Evolutionary conservation across 1,140 invertebrate genomes (phyloP).

Genomic region (Nephila pilipes): DNA sequence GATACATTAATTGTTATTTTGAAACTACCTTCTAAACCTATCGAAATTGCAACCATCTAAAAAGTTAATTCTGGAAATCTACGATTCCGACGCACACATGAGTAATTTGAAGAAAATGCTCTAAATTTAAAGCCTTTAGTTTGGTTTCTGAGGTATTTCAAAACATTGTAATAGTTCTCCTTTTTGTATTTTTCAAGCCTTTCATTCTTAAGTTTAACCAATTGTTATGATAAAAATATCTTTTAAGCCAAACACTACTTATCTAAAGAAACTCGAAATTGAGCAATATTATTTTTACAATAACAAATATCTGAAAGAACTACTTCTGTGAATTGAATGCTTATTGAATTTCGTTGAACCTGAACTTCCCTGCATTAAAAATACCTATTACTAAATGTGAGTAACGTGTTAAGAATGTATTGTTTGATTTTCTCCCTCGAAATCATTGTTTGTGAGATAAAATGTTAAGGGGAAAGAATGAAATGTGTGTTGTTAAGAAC

Average conservation of each 20-base stretch:
- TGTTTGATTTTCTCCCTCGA: neutral
- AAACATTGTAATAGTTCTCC: no score
- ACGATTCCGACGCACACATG: no score
- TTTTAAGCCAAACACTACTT: neutral
- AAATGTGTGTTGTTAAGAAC: neutral
- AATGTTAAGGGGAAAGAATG: neutral
- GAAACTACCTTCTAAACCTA: no score
- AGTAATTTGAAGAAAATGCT: no score
- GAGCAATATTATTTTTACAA: neutral
- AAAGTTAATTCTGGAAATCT: no score
- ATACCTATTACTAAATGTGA: conserved; percentile 3
- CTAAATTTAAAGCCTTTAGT: no score
- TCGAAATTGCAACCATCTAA: no score
- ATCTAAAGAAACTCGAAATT: neutral
- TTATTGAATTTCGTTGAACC: neutral
- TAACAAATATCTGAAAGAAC: neutral
- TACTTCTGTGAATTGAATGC: neutral
- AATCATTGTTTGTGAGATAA: neutral
- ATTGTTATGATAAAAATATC: neutral
- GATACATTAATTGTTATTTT: no score
- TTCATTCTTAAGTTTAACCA: neutral
- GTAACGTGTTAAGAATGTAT: neutral
- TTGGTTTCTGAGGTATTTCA: neutral
- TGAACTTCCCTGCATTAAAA: neutral
- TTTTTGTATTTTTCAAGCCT: neutral